These are phyloP conservation scores for Oligia fasciuncula DNA, from an alignment of 2,888 invertebrate species.

Conservation along the genomic window DNA sequence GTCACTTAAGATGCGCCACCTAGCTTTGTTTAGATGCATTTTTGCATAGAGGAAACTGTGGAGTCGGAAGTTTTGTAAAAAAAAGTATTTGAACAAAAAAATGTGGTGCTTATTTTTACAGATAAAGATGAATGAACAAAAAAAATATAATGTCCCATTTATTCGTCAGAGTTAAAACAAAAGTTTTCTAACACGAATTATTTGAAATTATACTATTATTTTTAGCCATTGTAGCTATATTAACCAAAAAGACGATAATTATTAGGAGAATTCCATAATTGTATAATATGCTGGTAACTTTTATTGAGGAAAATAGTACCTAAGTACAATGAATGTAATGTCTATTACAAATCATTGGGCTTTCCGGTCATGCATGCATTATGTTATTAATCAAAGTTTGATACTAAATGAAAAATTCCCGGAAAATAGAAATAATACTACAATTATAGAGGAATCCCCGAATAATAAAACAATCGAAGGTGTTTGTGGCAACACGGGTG, in stretches of 20 bases:
- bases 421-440: constrained; percentile 9
- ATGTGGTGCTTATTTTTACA: not conserved
- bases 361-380: constrained; percentile 26
- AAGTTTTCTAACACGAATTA: not conserved
- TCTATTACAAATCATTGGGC: constrained; percentile 19
- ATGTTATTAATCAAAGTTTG: not conserved
- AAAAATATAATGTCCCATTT: not conserved
- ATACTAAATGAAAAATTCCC: constrained; percentile 4
- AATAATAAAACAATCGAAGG: not conserved
- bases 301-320: constrained; percentile 38
- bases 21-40: constrained; percentile 83
- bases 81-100: too few relatives aligned
- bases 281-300: not conserved
- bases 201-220: not conserved
- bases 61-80: constrained; percentile 61
- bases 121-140: not conserved
- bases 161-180: not conserved
- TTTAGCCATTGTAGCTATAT: not conserved
- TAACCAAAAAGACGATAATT: constrained; percentile 1
- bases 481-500: not conserved
- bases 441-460: constrained; percentile 26
- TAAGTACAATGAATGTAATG: not conserved
- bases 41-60: constrained; percentile 69
- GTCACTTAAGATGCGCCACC: constrained; percentile 76
- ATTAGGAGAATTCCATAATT: constrained; percentile 15